Percentiles rank a stretch among this genome's conserved stretches.
These are phyloP conservation scores for Macrosoma leucophasiata DNA, from an alignment of 2,888 invertebrate species.

Conservation along the genomic window DNA sequence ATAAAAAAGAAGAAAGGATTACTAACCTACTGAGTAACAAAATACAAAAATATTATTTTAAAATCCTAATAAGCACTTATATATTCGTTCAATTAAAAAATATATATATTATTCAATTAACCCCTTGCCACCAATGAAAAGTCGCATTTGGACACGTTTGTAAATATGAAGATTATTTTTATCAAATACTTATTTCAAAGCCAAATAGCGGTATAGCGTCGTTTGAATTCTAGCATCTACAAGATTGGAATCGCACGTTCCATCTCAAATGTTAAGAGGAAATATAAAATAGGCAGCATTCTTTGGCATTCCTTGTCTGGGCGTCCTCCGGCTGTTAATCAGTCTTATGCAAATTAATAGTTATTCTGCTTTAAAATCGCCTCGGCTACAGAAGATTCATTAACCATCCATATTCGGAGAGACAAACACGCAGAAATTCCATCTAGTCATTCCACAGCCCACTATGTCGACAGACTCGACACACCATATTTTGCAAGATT, in stretches of 20 bases:
- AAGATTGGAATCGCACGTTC: slow-evolving; percentile 47
- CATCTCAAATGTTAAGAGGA: slow-evolving; percentile 45
- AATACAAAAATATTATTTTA: no score
- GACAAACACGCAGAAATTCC: slow-evolving; percentile 41
- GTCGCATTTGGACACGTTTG: no score
- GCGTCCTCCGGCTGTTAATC: slow-evolving; percentile 49
- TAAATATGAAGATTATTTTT: not conserved
- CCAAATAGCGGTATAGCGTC: slow-evolving; percentile 51
- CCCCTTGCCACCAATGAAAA: no score
- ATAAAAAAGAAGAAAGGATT: no score
- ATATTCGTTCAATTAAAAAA: no score
- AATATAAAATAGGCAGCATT: slow-evolving; percentile 56
- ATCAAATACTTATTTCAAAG: slow-evolving; percentile 49
- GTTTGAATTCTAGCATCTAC: slow-evolving; percentile 41
- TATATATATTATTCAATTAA: no score
- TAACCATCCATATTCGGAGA: slow-evolving; percentile 44
- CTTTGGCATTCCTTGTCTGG: slow-evolving; percentile 40
- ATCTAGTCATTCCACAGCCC: slow-evolving; percentile 35
- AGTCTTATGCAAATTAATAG: slow-evolving; percentile 60
- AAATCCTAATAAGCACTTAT: no score
- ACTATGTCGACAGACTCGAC: slow-evolving; percentile 42
- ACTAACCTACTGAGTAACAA: no score
- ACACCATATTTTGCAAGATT: slow-evolving; percentile 43
- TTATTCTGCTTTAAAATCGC: slow-evolving; percentile 54
- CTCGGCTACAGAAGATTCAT: slow-evolving; percentile 47